Percentiles rank a stretch among this genome's conserved stretches.
phyloP scores from a whole-genome alignment of 2,888 invertebrate genomes.

The Apeira syringaria region DNA sequence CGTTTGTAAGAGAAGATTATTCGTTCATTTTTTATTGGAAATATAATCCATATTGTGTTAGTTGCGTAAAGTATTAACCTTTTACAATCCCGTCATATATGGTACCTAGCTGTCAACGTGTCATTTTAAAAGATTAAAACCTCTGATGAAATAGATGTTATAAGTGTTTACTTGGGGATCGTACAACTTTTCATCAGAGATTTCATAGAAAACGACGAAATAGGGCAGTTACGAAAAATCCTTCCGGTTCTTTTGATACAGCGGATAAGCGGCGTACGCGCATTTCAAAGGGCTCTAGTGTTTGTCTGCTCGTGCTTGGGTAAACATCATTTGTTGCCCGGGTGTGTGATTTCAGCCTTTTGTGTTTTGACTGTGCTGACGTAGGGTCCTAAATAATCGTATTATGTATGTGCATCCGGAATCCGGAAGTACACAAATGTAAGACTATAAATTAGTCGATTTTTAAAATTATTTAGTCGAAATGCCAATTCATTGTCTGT shows the following conservation, averaged over 20 bases:
- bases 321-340: constrained; percentile 67
- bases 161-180: constrained; percentile 51
- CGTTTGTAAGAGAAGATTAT: constrained; percentile 36
- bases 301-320: constrained; percentile 59
- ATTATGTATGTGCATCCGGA: constrained; percentile 57
- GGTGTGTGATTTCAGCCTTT: constrained; percentile 61
- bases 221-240: constrained; percentile 52
- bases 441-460: constrained; percentile 12
- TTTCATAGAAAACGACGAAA: constrained; percentile 32
- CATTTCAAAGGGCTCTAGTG: constrained; percentile 62
- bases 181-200: constrained; percentile 42
- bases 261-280: constrained; percentile 55
- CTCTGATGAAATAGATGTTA: constrained; percentile 26
- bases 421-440: constrained; percentile 31
- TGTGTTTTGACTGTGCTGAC: constrained; percentile 50
- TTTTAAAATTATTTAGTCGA: too few species aligned
- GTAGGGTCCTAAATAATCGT: constrained; percentile 54
- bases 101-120: constrained; percentile 2
- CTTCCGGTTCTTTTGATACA: constrained; percentile 72
- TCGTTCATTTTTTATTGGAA: constrained; percentile 9
- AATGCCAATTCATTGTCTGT: too few species aligned
- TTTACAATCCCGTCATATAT: constrained; percentile 1
- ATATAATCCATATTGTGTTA: constrained; percentile 25
- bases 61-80: constrained; percentile 21
- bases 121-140: constrained; percentile 11